Conservation (phyloP, 2,113 vertebrate species). For the Cinclus mexicanus region DNA sequence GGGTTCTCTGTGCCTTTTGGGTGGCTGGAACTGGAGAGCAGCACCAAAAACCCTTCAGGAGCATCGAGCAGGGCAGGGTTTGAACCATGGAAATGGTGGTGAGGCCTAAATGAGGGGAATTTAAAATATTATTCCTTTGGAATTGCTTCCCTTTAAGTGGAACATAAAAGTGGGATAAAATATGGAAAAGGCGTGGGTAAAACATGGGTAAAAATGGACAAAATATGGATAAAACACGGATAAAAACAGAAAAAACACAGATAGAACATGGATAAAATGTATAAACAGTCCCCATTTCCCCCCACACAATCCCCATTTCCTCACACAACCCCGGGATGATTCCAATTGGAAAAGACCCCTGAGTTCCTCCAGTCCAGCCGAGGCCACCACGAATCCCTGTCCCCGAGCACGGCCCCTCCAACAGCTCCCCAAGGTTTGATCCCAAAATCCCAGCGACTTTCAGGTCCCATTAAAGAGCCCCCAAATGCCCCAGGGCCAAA, state of each 20-base stretch:
- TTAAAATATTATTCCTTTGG: not conserved
- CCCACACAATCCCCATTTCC: accelerated
- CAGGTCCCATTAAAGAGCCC: not conserved
- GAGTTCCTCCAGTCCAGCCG: not conserved
- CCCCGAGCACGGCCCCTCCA: not conserved
- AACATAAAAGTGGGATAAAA: not conserved
- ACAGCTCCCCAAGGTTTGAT: not conserved
- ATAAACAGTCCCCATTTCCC: not conserved
- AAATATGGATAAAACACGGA: not conserved
- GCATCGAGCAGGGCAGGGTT: not conserved
- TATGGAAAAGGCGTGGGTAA: not conserved
- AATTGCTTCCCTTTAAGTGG: not conserved
- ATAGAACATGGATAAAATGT: not conserved
- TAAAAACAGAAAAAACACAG: not conserved
- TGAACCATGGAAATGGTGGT: accelerated
- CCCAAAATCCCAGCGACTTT: not conserved
- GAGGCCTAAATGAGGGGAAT: not conserved
- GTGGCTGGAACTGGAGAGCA: not conserved
- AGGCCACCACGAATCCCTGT: too few relatives aligned
- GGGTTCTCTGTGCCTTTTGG: not conserved
- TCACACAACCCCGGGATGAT: accelerated
- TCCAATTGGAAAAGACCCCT: not conserved
- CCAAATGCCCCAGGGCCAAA: not conserved
- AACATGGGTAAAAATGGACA: not conserved
- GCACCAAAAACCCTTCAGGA: not conserved